Evolutionary conservation across 2,888 invertebrate species (phyloP).

Genomic region (Dolomedes plantarius): DNA sequence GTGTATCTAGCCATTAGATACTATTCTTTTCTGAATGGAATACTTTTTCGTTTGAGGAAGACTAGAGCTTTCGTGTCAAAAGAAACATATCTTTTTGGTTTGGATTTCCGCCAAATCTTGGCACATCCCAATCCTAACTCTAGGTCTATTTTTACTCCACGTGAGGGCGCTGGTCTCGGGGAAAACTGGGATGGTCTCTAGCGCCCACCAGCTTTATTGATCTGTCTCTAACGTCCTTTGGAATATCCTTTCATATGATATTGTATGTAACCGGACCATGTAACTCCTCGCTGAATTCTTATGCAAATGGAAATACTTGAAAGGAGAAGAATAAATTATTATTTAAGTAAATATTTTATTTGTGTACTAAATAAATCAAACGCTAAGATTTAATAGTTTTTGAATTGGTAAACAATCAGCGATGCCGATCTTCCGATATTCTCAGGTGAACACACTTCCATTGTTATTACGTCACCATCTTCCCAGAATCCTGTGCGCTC

Average conservation of each 20-base stretch:
- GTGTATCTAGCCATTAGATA: too few species aligned
- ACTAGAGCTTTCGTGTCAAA: too few species aligned
- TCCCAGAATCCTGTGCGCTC: conserved; percentile 57
- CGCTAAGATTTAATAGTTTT: neutral
- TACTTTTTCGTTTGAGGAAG: too few species aligned
- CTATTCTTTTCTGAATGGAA: too few species aligned
- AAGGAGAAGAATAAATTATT: neutral
- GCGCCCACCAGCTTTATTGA: conserved; percentile 40
- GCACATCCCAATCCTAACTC: neutral
- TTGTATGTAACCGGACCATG: conserved; percentile 12
- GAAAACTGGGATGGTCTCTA: neutral
- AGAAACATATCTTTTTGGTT: too few species aligned
- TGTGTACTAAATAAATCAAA: neutral
- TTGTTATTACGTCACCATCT: conserved; percentile 31
- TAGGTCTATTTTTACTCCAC: conserved; percentile 33
- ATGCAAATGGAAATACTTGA: conserved; percentile 4
- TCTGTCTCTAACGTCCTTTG: conserved; percentile 49
- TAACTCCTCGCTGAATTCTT: neutral
- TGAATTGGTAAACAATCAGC: neutral
- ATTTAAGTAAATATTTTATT: neutral
- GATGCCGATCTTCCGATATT: conserved; percentile 33
- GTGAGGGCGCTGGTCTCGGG: conserved; percentile 43
- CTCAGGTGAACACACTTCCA: conserved; percentile 44
- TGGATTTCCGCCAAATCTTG: conserved; percentile 36
- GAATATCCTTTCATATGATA: conserved; percentile 18